Conservation (phyloP, 2,888 invertebrate species). For the Pinctada fucata region DNA sequence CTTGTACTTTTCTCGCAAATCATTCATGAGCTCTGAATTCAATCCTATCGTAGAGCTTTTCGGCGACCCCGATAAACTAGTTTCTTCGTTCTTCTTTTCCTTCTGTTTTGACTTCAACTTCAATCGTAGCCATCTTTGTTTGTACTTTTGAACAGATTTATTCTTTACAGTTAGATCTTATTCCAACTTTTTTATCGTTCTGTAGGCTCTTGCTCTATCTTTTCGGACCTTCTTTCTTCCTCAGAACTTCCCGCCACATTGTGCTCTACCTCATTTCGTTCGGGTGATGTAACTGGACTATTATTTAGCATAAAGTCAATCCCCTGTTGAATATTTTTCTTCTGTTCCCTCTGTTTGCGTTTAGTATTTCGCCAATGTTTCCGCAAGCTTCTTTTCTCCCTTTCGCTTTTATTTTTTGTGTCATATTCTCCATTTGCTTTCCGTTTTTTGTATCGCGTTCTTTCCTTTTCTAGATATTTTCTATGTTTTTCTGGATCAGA, state of each 20-base stretch:
- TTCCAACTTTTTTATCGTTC: constrained; percentile 8
- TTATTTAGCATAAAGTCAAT: neutral
- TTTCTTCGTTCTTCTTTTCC: neutral
- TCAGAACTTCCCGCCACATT: neutral
- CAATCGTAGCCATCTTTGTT: constrained; percentile 19
- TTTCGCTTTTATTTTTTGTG: neutral
- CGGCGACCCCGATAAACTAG: neutral
- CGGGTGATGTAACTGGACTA: constrained; percentile 13
- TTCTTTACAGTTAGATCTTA: neutral
- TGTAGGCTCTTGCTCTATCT: constrained; percentile 28
- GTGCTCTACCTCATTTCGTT: neutral
- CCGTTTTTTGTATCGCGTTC: constrained; percentile 4
- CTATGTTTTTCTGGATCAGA: constrained; percentile 5
- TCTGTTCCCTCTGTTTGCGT: constrained; percentile 11
- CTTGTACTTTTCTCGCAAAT: neutral
- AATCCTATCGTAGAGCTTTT: neutral
- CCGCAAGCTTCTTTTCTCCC: constrained; percentile 5
- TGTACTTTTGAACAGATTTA: constrained; percentile 23
- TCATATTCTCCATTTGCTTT: neutral
- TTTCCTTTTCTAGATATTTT: constrained; percentile 10
- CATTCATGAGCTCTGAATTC: neutral
- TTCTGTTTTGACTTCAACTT: constrained; percentile 4
- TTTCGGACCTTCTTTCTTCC: constrained; percentile 19
- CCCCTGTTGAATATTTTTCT: constrained; percentile 6
- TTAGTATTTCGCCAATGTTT: constrained; percentile 15